Base-by-base conservation (phyloP, 1,140 invertebrate species). In the Achatina immaculata region DNA sequence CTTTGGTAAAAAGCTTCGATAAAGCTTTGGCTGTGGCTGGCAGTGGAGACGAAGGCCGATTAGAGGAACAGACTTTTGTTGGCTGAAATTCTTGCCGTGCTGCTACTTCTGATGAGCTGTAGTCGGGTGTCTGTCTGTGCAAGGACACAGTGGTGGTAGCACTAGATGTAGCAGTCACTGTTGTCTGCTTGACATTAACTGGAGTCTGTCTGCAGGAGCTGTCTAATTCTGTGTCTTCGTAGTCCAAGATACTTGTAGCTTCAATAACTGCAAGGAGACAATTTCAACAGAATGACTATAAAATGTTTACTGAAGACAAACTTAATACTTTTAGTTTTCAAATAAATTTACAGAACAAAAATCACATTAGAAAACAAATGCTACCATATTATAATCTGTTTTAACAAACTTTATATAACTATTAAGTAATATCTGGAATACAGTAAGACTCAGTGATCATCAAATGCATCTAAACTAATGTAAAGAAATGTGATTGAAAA, bases 231-330 rank as follows among this genome's bases (percentile, higher is more conserved):
- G 75, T 74, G 14, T 83, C 84, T 77, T 82, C 84, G 7, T 69
- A 43, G 42, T 81, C 84, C 19, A 81, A 75, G 0, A 83, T 83
- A 81, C 86, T 87, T 42, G 86, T 85, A 1, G 86, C 83, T 68
- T 87, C 86, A 65, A 87, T 87, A n/a, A 87, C 86, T 87, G 76
- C 16, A 82, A 81, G 40, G 28, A 43, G 78, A 72, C n/a, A n/a
- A n/a, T n/a, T n/a, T n/a, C n/a, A n/a, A n/a, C n/a, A 65, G 9
- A 78, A n/a, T n/a, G n/a, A 55, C 19, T 19, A 45, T 51, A 76
- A 43, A n/a, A n/a, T n/a, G n/a, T n/a, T n/a, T n/a, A n/a, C n/a
- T n/a, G n/a, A n/a, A n/a, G n/a, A n/a, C n/a, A n/a, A n/a, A n/a
- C n/a, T n/a, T n/a, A n/a, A n/a, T n/a, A n/a, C n/a, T n/a, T n/a